These are phyloP conservation scores for Ephialtes manifestator DNA, from an alignment of 2,888 invertebrate species.

Conservation along the genomic window DNA sequence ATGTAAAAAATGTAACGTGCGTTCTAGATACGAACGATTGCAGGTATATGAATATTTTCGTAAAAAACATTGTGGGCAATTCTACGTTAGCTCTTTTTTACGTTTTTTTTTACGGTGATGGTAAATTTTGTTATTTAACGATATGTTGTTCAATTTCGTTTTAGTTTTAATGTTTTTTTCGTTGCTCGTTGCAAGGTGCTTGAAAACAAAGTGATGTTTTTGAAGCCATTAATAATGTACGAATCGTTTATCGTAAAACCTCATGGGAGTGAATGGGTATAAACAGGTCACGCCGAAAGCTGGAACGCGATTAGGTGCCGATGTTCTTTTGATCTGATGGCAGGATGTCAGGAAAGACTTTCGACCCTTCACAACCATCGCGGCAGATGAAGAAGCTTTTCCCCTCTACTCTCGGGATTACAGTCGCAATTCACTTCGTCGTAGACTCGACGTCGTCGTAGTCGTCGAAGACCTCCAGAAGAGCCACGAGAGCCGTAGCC, in stretches of 20 bases:
- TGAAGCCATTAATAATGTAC: neutral
- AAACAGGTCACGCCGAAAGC: neutral
- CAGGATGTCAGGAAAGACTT: constrained; percentile 1
- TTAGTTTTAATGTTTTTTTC: neutral
- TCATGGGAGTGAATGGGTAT: neutral
- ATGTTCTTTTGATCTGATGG: constrained; percentile 30
- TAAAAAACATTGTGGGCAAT: neutral
- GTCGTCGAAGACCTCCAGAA: constrained; percentile 34
- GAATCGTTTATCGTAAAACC: neutral
- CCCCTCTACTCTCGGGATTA: constrained; percentile 36
- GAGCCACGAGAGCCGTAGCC: constrained; percentile 35
- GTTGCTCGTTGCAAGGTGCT: neutral
- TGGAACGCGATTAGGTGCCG: constrained; percentile 26
- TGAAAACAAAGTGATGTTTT: neutral
- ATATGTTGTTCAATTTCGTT: neutral
- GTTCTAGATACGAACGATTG: neutral
- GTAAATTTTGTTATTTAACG: neutral
- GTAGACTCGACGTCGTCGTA: constrained; percentile 51
- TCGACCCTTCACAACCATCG: constrained; percentile 39
- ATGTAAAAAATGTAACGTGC: neutral
- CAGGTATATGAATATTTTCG: too few relatives aligned
- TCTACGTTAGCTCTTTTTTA: neutral
- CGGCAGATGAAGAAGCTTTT: constrained; percentile 49
- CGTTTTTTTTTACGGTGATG: neutral
- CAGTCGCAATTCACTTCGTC: constrained; percentile 46